Conservation (phyloP, 37 sponge, comb jelly and placozoan species). For the Bolinopsis microptera region DNA sequence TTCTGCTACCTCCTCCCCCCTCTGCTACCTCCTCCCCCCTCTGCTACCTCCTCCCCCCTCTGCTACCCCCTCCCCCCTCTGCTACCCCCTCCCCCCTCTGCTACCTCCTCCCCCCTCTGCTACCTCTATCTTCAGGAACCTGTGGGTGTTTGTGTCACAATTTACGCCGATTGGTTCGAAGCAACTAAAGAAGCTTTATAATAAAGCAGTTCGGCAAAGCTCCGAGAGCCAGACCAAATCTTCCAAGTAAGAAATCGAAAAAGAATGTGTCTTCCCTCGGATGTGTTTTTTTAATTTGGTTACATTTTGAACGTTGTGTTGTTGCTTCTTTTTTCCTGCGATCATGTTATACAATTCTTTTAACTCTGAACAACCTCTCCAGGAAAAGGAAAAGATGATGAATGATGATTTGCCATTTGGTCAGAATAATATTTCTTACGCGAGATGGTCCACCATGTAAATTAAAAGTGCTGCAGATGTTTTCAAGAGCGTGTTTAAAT, state of each 20-base stretch:
- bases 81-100: too few species aligned
- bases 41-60: too few species aligned
- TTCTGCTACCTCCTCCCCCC: too few species aligned
- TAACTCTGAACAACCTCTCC: too few species aligned
- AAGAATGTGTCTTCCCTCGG: neutral
- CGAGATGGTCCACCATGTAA: neutral
- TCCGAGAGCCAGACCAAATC: neutral
- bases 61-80: too few species aligned
- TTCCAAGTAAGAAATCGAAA: neutral
- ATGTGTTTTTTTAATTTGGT: neutral
- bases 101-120: too few species aligned
- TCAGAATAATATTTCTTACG: neutral
- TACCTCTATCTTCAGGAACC: conserved; percentile 70
- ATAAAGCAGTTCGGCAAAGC: conserved; percentile 71
- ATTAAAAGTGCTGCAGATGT: neutral
- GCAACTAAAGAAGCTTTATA: conserved; percentile 71
- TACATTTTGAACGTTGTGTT: neutral
- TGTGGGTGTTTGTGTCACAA: conserved; percentile 94
- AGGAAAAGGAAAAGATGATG: conserved; percentile 60
- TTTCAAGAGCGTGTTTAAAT: neutral
- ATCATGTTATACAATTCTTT: too few species aligned
- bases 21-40: too few species aligned
- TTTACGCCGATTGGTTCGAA: conserved; percentile 75
- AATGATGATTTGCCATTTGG: neutral
- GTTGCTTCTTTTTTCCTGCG: neutral